A percentile compares a stretch with the other conserved stretches of the same genome.
Conservation (phyloP, 1,140 invertebrate species). For the Lysiphlebus fabarum region DNA sequence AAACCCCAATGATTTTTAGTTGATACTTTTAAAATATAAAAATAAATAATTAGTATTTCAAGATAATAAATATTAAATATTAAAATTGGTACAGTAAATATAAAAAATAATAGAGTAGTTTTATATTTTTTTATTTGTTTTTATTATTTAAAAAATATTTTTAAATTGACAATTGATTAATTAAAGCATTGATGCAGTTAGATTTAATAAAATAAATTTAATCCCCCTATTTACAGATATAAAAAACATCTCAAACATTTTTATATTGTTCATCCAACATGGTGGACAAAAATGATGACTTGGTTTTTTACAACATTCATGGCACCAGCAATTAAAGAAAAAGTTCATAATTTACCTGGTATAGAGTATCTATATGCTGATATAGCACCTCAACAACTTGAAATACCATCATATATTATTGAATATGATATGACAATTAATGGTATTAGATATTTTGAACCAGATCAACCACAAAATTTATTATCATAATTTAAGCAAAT, state of each 20-base stretch:
- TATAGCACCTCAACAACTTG: slow-evolving; percentile 86
- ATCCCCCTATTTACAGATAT: slow-evolving; percentile 68
- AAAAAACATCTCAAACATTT: slow-evolving; percentile 99
- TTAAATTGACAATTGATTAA: no score
- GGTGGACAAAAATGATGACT: slow-evolving; percentile 95
- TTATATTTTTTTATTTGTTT: no score
- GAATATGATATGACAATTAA: slow-evolving; percentile 92
- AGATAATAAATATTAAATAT: no score
- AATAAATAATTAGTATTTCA: no score
- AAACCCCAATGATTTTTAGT: no score
- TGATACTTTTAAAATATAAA: no score
- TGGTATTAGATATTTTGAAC: slow-evolving; percentile 3
- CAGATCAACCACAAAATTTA: no score
- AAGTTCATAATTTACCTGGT: slow-evolving; percentile 86
- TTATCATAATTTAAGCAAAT: no score
- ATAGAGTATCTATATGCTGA: slow-evolving; percentile 88
- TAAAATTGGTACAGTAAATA: no score
- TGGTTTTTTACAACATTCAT: slow-evolving; percentile 98
- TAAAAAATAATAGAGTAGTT: no score
- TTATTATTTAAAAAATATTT: no score
- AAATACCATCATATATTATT: slow-evolving; percentile 90
- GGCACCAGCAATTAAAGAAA: slow-evolving; percentile 90
- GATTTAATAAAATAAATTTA: slow-evolving; percentile 1
- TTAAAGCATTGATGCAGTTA: no score
- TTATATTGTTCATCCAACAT: slow-evolving; percentile 96